Conservation (phyloP, 2,797 vertebrate genomes). For the Lepidocolaptes lacrymiger region DNA sequence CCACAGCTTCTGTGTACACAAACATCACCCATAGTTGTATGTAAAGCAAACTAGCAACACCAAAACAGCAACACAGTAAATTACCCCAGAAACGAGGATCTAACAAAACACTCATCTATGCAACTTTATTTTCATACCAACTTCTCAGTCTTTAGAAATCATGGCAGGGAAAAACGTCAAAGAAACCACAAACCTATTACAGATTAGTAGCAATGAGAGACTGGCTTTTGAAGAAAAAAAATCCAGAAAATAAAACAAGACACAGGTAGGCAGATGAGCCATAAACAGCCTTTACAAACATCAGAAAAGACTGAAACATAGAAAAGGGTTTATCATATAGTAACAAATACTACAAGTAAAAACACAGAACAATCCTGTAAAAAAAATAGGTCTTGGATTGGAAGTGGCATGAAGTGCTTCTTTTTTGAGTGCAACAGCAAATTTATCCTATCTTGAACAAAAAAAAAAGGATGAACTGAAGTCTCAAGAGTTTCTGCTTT, state of each 20-base stretch:
- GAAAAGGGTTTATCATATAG: background rate
- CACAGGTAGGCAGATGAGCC: background rate
- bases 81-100: background rate
- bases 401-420: background rate
- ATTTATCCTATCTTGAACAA: background rate
- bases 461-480: background rate
- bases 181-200: background rate
- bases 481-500: background rate
- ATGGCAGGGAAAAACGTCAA: fast-evolving
- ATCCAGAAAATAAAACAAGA: background rate
- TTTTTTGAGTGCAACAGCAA: background rate
- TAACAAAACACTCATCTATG: background rate
- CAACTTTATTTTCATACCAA: background rate
- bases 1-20: background rate
- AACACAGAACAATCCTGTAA: background rate
- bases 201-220: background rate
- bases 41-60: background rate
- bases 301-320: background rate
- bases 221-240: background rate
- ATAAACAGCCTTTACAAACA: background rate
- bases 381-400: background rate
- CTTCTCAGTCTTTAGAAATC: background rate
- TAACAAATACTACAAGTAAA: background rate
- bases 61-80: background rate
- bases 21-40: background rate